A percentile compares a stretch with the other conserved stretches of the same genome.
phyloP scores from a whole-genome alignment of 2,888 invertebrate genomes.

The Stomorhina lunata region DNA sequence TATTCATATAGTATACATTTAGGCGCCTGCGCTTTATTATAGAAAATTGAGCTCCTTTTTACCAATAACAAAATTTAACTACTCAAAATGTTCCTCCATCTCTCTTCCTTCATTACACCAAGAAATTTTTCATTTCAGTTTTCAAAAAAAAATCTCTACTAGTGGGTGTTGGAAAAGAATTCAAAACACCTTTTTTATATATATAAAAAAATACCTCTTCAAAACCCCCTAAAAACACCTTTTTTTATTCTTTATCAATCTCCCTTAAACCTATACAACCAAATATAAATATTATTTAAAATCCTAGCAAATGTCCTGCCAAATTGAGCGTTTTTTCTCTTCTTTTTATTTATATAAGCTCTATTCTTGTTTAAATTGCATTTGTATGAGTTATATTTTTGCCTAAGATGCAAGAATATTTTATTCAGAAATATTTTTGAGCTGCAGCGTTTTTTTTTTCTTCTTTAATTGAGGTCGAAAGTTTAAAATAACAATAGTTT shows the following conservation, averaged over 20 bases:
- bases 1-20: not conserved
- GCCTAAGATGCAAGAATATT: slow-evolving; percentile 35
- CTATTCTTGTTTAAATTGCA: not conserved
- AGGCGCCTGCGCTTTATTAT: slow-evolving; percentile 37
- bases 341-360: not conserved
- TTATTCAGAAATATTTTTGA: slow-evolving; percentile 46
- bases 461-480: slow-evolving; percentile 78
- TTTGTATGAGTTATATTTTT: not conserved
- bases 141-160: slow-evolving; percentile 34
- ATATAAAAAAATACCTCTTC: slow-evolving; percentile 15
- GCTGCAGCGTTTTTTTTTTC: slow-evolving; percentile 63
- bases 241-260: not conserved
- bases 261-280: not conserved
- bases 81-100: too few relatives aligned
- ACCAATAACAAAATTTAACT: too few relatives aligned
- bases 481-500: slow-evolving; percentile 72
- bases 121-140: slow-evolving; percentile 47
- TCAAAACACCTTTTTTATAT: slow-evolving; percentile 34
- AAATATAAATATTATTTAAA: not conserved
- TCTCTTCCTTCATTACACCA: too few relatives aligned
- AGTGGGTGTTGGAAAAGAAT: slow-evolving; percentile 37
- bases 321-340: slow-evolving; percentile 28
- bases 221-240: not conserved
- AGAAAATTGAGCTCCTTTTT: not conserved
- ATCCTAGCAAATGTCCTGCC: slow-evolving; percentile 14